Evolutionary conservation across 2,888 invertebrate genomes (phyloP), one percentile per base, ranked within the genome.

Genomic region (Epinotia demarniana): DNA sequence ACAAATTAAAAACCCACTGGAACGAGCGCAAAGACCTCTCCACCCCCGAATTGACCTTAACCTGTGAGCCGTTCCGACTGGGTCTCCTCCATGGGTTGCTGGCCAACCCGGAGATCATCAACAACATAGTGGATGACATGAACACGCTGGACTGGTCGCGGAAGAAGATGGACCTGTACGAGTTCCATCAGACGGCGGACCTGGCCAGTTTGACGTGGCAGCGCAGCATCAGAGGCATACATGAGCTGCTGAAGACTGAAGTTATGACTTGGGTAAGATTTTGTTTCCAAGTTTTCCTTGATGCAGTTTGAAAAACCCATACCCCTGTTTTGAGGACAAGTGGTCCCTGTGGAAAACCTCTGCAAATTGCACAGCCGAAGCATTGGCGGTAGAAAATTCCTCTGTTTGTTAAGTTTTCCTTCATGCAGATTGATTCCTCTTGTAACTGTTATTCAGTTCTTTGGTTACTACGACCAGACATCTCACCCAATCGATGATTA

Each of bases 151-250:
- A 96, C 77, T 97, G 97, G 95, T 95, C 95, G 2, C 94, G 96
- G 72, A 97, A 97, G 83, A 96, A 96, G 86, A 97, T 98, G 96
- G 98, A 98, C 85, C 91, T 98, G 27, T 98, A 97, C 84, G 97
- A 98, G 89, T 98, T 98, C 86, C 96, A 97, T 82, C 98, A 98
- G 90, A 97, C 97, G 1, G 94, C 95, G 3, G 97, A 97, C 86
- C 91, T 98, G 49, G 94, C 95, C 0, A 95, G 92, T 74, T 85
- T 95, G 0, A 92, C 95, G 1, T 93, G 93, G 81, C 94, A 95
- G 58, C 88, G 95, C 79, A 93, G 95, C 80, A 94, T 97, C n/a
- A 91, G 94, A 77, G 93, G 92, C 23, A 95, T 97, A 74, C 95
- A 96, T 83, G 94, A 96, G 79, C 90, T 96, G 81, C 90, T 97